Evolutionary conservation across 1,140 invertebrate species (phyloP).

Genomic region (Achatina immaculata): DNA sequence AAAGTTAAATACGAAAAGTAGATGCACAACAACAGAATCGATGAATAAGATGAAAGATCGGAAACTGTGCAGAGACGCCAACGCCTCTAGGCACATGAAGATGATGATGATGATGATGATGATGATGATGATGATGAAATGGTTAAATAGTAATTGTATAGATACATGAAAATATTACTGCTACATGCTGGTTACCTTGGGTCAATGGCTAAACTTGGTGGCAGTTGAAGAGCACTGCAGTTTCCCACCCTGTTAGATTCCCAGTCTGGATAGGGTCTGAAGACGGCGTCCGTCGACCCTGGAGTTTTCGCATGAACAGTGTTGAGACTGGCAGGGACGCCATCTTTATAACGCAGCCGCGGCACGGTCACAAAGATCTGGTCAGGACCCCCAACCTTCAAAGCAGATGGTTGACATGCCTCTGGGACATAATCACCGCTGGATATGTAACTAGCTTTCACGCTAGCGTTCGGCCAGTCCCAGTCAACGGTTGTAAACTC

Average conservation of each 20-base stretch:
- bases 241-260: conserved; percentile 10
- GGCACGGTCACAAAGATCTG: conserved; percentile 18
- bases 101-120: too few relatives aligned
- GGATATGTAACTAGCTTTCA: neutral
- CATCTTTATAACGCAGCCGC: neutral
- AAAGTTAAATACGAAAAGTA: too few relatives aligned
- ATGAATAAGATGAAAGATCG: too few relatives aligned
- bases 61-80: too few relatives aligned
- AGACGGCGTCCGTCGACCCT: neutral
- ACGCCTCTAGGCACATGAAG: too few relatives aligned
- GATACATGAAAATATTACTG: too few relatives aligned
- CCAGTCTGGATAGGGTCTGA: conserved; percentile 6
- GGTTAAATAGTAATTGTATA: too few relatives aligned
- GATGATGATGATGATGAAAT: too few relatives aligned
- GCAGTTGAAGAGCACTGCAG: conserved; percentile 21
- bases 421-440: conserved; percentile 4
- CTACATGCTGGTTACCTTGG: conserved; percentile 7
- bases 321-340: conserved; percentile 20
- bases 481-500: conserved; percentile 1
- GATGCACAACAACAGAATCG: too few relatives aligned
- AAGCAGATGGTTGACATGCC: neutral
- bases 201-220: conserved; percentile 2
- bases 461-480: conserved; percentile 5
- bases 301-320: neutral
- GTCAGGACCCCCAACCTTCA: neutral